Evolutionary conservation across 2,888 invertebrate genomes (phyloP).

Genomic region (Hedychridium roseum): DNA sequence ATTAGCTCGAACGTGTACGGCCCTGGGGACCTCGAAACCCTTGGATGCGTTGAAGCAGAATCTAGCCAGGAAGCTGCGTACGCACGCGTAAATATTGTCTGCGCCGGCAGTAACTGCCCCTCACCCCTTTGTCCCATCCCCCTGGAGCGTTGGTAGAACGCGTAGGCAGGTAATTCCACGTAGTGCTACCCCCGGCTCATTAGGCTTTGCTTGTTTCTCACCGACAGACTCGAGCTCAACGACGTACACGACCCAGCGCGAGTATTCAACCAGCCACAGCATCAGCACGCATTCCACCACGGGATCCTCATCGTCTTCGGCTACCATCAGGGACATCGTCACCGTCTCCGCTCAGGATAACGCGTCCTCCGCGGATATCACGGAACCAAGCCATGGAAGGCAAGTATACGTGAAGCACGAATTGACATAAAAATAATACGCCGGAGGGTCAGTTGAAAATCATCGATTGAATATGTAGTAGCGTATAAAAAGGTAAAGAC

Average conservation of each 20-base stretch:
- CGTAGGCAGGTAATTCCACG: neutral
- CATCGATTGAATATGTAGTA: too few relatives aligned
- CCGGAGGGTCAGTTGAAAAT: too few relatives aligned
- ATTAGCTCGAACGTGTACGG: neutral
- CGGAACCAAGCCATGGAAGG: constrained; percentile 55
- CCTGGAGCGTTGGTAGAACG: neutral
- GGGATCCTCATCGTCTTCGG: constrained; percentile 45
- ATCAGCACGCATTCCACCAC: constrained; percentile 41
- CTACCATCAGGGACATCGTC: constrained; percentile 49
- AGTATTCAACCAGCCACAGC: constrained; percentile 52
- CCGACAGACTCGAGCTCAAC: constrained; percentile 55
- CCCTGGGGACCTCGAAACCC: too few relatives aligned
- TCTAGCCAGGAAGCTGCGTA: constrained; percentile 27
- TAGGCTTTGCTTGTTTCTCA: constrained; percentile 11
- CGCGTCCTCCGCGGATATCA: constrained; percentile 48
- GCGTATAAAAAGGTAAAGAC: too few relatives aligned
- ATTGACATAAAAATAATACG: too few relatives aligned
- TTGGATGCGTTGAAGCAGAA: constrained; percentile 2
- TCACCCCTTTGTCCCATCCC: neutral
- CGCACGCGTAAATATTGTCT: constrained; percentile 39
- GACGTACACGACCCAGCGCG: constrained; percentile 55
- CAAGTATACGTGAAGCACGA: too few relatives aligned
- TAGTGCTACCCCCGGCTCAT: neutral
- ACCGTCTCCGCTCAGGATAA: constrained; percentile 54
- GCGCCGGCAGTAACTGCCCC: neutral